Percentiles rank a stretch among this genome's conserved stretches.
Conservation (phyloP, 2,797 vertebrate genomes). For the Sarcoramphus papa region DNA sequence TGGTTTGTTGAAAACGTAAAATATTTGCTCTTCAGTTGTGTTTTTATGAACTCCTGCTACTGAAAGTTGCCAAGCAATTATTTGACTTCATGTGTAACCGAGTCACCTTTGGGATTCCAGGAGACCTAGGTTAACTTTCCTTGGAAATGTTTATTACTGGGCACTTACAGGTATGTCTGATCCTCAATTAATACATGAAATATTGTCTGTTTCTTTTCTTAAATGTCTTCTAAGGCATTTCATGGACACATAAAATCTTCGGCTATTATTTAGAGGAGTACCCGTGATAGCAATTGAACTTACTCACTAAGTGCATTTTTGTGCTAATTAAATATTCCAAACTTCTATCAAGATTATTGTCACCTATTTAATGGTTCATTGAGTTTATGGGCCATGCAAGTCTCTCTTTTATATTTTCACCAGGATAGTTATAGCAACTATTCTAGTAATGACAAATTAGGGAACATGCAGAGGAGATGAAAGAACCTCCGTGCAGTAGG, state of each 20-base stretch:
- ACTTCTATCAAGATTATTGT: conserved; percentile 81
- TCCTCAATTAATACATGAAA: conserved; percentile 78
- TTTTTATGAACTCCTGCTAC: conserved; percentile 11
- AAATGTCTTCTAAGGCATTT: conserved; percentile 74
- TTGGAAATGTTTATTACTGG: conserved; percentile 74
- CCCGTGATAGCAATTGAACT: conserved; percentile 72
- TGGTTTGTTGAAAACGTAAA: background rate
- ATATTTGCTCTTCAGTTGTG: conserved; percentile 6
- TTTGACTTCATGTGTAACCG: conserved; percentile 63
- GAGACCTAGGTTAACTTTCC: conserved; percentile 72
- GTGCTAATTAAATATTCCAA: conserved; percentile 81
- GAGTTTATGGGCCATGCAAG: conserved; percentile 74
- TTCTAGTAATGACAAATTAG: conserved; percentile 72
- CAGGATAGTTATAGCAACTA: conserved; percentile 69
- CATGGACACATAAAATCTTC: conserved; percentile 74
- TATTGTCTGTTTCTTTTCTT: conserved; percentile 73
- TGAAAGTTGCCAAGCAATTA: conserved; percentile 36
- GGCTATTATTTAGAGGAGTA: conserved; percentile 77
- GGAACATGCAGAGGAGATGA: conserved; percentile 64
- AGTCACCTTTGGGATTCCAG: conserved; percentile 77
- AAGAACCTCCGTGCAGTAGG: conserved; percentile 49
- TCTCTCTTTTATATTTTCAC: conserved; percentile 72
- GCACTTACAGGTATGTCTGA: conserved; percentile 59
- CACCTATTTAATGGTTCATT: conserved; percentile 82
- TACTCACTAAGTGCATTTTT: conserved; percentile 73